Percentiles rank a stretch among this genome's conserved stretches.
These are phyloP conservation scores for human (Homo sapiens) DNA, from an alignment of 2,113 vertebrate genomes.

Conservation along the genomic window DNA sequence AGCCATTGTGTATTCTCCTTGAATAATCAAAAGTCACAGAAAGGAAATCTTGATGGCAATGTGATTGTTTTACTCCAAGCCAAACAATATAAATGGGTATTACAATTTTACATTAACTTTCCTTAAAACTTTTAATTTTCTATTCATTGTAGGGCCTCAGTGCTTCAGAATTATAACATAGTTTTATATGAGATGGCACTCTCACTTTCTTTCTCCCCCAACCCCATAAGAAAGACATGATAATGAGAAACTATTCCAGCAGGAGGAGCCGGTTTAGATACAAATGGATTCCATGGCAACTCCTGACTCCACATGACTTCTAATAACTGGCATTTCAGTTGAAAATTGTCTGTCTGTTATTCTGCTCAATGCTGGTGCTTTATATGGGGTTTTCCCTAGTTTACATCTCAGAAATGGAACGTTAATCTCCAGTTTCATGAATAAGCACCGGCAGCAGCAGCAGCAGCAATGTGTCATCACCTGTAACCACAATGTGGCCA, in stretches of 20 bases:
- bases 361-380: conserved; percentile 76
- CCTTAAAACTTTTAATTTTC: conserved; percentile 80
- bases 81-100: conserved; percentile 36
- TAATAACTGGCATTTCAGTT: conserved; percentile 85
- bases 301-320: conserved; percentile 89
- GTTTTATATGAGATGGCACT: conserved; percentile 69
- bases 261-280: conserved; percentile 89
- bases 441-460: conserved; percentile 64
- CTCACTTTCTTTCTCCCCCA: not conserved
- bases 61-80: conserved; percentile 55
- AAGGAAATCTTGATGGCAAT: conserved; percentile 46
- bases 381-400: conserved; percentile 81
- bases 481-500: conserved; percentile 54
- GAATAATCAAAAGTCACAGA: conserved; percentile 61
- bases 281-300: conserved; percentile 90
- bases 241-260: conserved; percentile 88
- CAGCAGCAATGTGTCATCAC: conserved; percentile 47
- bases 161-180: conserved; percentile 69
- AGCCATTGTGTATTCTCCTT: conserved; percentile 64
- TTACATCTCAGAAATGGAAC: conserved; percentile 72
- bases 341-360: conserved; percentile 86
- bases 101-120: conserved; percentile 48
- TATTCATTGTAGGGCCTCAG: conserved; percentile 64
- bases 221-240: conserved; percentile 78
- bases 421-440: conserved; percentile 64